Conservation (phyloP, 2,797 vertebrate species). For the Enteromius paludinosus region DNA sequence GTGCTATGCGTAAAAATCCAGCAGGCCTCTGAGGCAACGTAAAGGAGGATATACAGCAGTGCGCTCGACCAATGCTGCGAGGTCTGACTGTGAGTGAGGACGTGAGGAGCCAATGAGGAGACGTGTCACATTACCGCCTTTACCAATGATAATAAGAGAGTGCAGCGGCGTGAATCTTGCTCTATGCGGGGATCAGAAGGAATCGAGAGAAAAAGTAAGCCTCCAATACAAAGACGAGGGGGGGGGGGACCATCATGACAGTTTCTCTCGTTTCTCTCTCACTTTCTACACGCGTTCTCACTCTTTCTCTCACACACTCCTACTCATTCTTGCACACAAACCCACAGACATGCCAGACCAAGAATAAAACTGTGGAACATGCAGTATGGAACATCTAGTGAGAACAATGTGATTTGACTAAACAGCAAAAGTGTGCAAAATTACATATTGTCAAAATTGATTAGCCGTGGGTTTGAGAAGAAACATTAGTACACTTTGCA, state of each 20-base stretch:
- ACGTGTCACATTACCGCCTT: not conserved
- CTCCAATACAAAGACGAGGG: conserved; percentile 31
- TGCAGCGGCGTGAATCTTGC: not conserved
- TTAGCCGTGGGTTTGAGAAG: not conserved
- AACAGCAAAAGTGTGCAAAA: not conserved
- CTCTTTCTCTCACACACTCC: conserved; percentile 48
- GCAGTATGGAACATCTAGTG: not conserved
- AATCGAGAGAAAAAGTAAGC: conserved; percentile 30
- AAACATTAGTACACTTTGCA: not conserved
- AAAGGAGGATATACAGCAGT: conserved; percentile 53
- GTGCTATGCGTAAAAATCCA: conserved; percentile 69
- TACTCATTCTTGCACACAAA: conserved; percentile 45
- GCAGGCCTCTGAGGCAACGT: conserved; percentile 51
- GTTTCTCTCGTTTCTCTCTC: conserved; percentile 35
- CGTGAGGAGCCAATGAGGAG: conserved; percentile 37
- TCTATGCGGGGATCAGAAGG: conserved; percentile 39
- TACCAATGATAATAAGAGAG: conserved; percentile 33
- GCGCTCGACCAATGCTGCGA: conserved; percentile 14
- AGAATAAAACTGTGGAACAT: conserved; percentile 49
- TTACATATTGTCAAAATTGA: not conserved
- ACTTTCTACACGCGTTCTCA: conserved; percentile 12
- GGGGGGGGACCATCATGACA: conserved; percentile 5
- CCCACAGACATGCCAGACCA: conserved; percentile 41
- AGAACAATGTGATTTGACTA: not conserved
- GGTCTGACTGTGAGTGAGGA: conserved; percentile 6